Evolutionary conservation across 2,797 vertebrate genomes (phyloP).

Genomic region (Ispidina lecontei): DNA sequence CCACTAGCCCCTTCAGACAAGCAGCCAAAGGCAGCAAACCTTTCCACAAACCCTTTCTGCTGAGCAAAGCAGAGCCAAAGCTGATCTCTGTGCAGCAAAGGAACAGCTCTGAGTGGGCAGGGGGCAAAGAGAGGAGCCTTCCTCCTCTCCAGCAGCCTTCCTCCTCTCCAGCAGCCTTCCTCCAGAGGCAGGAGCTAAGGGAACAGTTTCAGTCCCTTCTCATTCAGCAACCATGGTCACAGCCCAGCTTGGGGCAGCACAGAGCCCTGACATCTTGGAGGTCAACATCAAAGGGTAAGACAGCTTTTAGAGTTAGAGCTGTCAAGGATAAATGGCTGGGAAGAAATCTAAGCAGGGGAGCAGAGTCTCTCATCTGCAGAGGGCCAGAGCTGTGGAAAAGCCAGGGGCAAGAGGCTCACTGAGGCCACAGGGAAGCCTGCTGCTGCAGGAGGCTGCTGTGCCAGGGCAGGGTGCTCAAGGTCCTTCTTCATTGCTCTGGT

Average conservation of each 20-base stretch:
- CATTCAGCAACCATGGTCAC: background rate
- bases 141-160: no score
- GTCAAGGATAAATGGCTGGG: constrained; percentile 23
- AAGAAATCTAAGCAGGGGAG: constrained; percentile 20
- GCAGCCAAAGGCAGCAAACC: background rate
- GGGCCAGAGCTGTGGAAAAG: constrained; percentile 5
- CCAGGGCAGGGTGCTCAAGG: background rate
- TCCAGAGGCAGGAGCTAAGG: background rate
- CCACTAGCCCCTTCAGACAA: background rate
- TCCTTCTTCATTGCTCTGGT: background rate
- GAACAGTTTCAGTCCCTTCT: background rate
- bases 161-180: background rate
- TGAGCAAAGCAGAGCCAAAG: background rate
- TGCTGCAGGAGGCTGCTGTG: background rate
- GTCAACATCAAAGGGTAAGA: constrained; percentile 32
- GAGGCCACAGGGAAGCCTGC: background rate
- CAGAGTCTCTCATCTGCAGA: background rate
- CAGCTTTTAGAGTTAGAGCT: background rate
- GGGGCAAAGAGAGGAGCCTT: background rate
- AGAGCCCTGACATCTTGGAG: background rate
- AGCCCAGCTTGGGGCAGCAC: background rate
- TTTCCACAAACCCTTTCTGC: background rate
- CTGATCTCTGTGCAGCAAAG: background rate
- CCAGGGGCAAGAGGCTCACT: background rate
- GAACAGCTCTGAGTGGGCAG: background rate